Evolutionary conservation across 2,888 invertebrate species (phyloP).

Genomic region (Scaptomyza parva): DNA sequence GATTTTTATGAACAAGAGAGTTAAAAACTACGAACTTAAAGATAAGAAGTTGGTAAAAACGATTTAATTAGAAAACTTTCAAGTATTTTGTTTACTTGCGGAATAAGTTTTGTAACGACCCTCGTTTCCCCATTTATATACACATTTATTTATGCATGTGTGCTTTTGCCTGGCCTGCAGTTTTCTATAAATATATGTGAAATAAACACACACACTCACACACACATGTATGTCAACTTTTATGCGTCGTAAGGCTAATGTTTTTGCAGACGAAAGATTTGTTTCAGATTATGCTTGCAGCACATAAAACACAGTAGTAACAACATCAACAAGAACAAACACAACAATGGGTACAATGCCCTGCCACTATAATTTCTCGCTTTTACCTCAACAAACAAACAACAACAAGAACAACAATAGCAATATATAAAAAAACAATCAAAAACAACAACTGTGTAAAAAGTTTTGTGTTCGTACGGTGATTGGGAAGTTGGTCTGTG

Average conservation of each 20-base stretch:
- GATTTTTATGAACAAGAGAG: no score
- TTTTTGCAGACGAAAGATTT: constrained; percentile 76
- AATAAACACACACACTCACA: neutral
- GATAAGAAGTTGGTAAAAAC: no score
- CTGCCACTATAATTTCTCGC: constrained; percentile 63
- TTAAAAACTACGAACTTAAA: no score
- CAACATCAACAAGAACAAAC: constrained; percentile 10
- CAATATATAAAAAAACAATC: constrained; percentile 11
- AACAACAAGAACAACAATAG: no score
- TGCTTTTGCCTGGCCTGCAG: constrained; percentile 45
- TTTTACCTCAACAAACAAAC: constrained; percentile 47
- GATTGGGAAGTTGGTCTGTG: constrained; percentile 57
- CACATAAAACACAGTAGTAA: constrained; percentile 48
- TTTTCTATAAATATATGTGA: constrained; percentile 43
- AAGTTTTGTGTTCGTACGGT: constrained; percentile 50
- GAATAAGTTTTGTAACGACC: neutral
- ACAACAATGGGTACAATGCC: constrained; percentile 37
- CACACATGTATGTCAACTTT: constrained; percentile 64
- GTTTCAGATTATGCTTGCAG: constrained; percentile 71
- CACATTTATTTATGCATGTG: constrained; percentile 29
- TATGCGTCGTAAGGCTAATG: constrained; percentile 76
- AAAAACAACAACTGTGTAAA: constrained; percentile 30
- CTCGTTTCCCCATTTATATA: constrained; percentile 24
- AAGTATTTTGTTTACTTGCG: neutral
- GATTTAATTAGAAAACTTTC: no score